These are phyloP conservation scores for Turnix velox DNA, from an alignment of 2,113 vertebrate species.

Conservation along the genomic window DNA sequence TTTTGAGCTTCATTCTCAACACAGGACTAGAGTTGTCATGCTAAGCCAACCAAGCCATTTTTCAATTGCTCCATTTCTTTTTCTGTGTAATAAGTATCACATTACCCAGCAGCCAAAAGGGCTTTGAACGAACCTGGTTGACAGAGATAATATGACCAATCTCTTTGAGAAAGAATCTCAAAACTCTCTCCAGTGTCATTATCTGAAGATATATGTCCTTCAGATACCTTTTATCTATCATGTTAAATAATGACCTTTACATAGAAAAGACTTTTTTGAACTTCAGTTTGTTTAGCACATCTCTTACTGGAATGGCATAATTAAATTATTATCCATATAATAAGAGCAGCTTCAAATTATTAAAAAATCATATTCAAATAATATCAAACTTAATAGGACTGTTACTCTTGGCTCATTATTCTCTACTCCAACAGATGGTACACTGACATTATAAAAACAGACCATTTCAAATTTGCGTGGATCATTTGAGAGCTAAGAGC, in stretches of 20 bases:
- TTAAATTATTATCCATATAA: background rate
- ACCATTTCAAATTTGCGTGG: background rate
- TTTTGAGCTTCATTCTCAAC: background rate
- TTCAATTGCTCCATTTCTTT: background rate
- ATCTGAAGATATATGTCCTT: background rate
- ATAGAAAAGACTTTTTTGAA: background rate
- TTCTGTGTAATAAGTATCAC: background rate
- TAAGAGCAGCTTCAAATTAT: background rate
- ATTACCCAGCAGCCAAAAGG: background rate
- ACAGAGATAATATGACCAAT: background rate
- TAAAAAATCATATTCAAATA: constrained; percentile 10
- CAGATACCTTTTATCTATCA: background rate
- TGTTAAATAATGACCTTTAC: constrained; percentile 17
- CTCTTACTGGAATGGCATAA: constrained; percentile 22
- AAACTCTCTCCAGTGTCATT: background rate
- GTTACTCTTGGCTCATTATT: background rate
- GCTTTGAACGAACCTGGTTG: background rate
- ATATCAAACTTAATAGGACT: background rate
- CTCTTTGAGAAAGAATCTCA: background rate
- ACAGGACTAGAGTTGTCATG: background rate
- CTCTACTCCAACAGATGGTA: background rate
- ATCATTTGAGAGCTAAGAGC: background rate
- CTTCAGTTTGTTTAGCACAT: constrained; percentile 22
- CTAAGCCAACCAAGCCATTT: background rate
- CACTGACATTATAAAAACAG: background rate